Conservation (phyloP, 2,113 vertebrate species). For the crab-eating macaque (Macaca fascicularis) region T2T-MFA8v1.1 NC_088390.1:48384001-48384500, state of each 20-base stretch:
- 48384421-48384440: neutral
- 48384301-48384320: neutral
- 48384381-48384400: neutral
- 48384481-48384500: neutral
- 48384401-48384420: neutral
- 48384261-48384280: neutral
- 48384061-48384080: neutral
- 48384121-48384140: neutral
- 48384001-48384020: neutral
- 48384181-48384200: neutral
- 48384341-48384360: neutral
- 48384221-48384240: neutral
- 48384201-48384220: neutral
- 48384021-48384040: neutral
- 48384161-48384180: neutral
- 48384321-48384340: neutral
- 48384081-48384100: slow-evolving; percentile 12
- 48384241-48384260: neutral
- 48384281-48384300: neutral
- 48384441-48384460: neutral
- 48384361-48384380: neutral
- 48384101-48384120: neutral
- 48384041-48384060: neutral
- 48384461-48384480: neutral
- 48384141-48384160: neutral